Conservation (phyloP, 2,113 vertebrate species). For the Trichomycterus rosablanca region DNA sequence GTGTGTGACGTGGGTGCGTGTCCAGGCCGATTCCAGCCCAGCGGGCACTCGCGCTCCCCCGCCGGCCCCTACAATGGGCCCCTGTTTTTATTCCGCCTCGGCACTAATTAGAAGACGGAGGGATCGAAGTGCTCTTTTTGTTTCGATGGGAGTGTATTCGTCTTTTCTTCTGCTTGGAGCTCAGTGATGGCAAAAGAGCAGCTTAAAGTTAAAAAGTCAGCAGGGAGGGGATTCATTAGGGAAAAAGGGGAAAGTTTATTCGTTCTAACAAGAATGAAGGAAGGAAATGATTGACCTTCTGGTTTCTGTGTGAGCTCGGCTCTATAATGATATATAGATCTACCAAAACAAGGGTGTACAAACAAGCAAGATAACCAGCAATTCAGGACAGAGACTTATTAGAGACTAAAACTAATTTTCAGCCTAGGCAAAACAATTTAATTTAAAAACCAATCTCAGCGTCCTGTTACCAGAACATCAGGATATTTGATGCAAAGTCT, state of each 20-base stretch:
- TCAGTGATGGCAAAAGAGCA: slow-evolving; percentile 47
- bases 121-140: slow-evolving; percentile 26
- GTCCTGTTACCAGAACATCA: too few species aligned
- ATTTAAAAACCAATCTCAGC: too few species aligned
- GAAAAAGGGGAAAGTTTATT: background rate
- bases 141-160: slow-evolving; percentile 22
- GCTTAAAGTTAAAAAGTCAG: slow-evolving; percentile 29
- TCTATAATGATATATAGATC: slow-evolving; percentile 13
- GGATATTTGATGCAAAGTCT: too few species aligned
- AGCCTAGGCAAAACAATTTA: too few species aligned
- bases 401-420: too few species aligned
- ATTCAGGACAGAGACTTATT: too few species aligned
- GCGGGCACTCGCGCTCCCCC: slow-evolving; percentile 66
- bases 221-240: slow-evolving; percentile 29
- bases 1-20: slow-evolving; percentile 64
- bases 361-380: too few species aligned
- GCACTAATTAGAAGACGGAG: slow-evolving; percentile 63
- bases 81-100: slow-evolving; percentile 66
- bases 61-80: slow-evolving; percentile 59
- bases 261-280: background rate
- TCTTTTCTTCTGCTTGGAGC: slow-evolving; percentile 17
- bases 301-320: background rate
- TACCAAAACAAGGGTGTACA: slow-evolving; percentile 1
- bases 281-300: slow-evolving; percentile 27
- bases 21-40: slow-evolving; percentile 55